Evolutionary conservation across 2,888 invertebrate species (phyloP).

Genomic region (Escarpia spicata): DNA sequence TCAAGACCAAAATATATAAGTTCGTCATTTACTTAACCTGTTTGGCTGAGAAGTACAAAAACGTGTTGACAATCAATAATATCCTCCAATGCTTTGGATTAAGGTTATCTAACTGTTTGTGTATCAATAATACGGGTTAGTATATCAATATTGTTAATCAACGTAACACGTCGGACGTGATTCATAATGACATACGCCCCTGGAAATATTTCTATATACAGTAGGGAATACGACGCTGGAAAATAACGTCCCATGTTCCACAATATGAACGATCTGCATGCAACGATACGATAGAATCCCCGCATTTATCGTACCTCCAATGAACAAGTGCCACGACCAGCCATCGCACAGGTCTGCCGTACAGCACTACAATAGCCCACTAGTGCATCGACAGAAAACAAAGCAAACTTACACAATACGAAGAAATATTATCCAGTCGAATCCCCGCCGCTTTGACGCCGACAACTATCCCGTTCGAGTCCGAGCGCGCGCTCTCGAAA

Average conservation of each 20-base stretch:
- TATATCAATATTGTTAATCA: not conserved
- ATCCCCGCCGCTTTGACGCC: not conserved
- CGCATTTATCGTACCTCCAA: not conserved
- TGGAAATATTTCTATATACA: not conserved
- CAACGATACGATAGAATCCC: not conserved
- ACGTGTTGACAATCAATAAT: too few species aligned
- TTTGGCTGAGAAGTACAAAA: too few species aligned
- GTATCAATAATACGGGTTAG: too few species aligned
- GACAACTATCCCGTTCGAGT: not conserved
- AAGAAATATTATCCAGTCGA: slow-evolving; percentile 1
- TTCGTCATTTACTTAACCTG: too few species aligned
- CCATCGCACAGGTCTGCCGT: not conserved
- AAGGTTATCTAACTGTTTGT: too few species aligned
- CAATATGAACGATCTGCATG: not conserved
- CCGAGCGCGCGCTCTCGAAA: not conserved
- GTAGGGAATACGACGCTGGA: not conserved
- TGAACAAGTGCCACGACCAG: not conserved
- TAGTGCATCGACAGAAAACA: not conserved
- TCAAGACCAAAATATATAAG: too few species aligned
- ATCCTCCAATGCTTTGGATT: too few species aligned
- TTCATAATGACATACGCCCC: not conserved
- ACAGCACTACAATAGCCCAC: not conserved
- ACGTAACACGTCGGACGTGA: not conserved
- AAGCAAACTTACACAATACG: not conserved
- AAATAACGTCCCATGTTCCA: not conserved